Evolutionary conservation across 2,888 invertebrate genomes (phyloP).

Genomic region (Acrocyrtus sp.): DNA sequence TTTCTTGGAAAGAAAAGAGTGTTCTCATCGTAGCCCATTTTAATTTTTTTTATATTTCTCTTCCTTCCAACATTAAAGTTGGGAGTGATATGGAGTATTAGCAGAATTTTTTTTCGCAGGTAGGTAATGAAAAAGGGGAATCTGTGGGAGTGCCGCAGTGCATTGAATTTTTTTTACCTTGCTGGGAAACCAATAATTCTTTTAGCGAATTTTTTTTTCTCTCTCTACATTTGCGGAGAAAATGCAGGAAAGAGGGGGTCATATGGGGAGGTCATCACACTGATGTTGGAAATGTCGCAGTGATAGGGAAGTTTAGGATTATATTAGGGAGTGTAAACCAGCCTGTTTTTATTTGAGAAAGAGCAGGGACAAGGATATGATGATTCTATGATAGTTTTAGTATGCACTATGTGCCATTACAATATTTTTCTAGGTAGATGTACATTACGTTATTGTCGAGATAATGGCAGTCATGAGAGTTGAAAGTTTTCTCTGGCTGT

Average conservation of each 20-base stretch:
- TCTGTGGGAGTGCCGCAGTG: conserved; percentile 30
- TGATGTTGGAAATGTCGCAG: no score
- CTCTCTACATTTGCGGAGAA: neutral
- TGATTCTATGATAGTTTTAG: neutral
- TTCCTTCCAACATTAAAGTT: neutral
- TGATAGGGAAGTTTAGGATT: no score
- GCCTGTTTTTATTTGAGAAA: neutral
- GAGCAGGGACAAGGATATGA: neutral
- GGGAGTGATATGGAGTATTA: no score
- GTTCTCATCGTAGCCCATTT: neutral
- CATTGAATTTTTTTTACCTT: no score
- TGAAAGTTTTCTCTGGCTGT: conserved; percentile 10
- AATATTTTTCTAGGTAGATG: neutral
- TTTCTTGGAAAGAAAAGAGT: no score
- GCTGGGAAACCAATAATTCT: no score
- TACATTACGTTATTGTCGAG: conserved; percentile 39
- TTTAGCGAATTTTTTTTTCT: no score
- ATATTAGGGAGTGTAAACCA: no score
- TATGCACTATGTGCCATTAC: no score
- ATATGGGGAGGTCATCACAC: no score
- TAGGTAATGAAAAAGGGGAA: neutral
- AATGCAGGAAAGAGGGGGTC: neutral
- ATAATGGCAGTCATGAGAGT: conserved; percentile 41
- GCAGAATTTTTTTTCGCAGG: no score
- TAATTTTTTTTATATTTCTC: no score